Evolutionary conservation across 2,113 vertebrate genomes (phyloP), one percentile per base, ranked within the genome.

Genomic region (Eublepharis macularius): DNA sequence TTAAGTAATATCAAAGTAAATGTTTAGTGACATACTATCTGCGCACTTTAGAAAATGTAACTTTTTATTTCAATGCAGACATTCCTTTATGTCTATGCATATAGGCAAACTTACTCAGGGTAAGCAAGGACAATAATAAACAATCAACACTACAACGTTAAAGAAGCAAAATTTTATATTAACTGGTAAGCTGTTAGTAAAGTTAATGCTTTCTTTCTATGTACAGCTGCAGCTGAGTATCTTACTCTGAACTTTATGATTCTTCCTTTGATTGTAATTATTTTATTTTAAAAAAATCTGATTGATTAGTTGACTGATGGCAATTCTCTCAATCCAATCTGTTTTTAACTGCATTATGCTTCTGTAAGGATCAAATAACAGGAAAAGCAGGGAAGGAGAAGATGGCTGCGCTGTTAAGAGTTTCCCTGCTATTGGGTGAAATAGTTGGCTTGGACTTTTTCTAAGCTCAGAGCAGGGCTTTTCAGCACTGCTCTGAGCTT

Each of bases 41-140:
- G 74, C 65, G 76, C 45, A 0, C 65, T 70, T 86, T 32, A 60
- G 57, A 79, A 63, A 70, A 78, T 84, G 81, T 54, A 45, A 1
- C 51, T 76, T 76, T 88, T 80, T 26, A 49, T 39, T 74, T 89
- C 43, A 7, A 2, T 72, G 26, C 70, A 81, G 69, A 49, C 85
- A 87, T n/a, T 87, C 54, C 88, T 26, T 77, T 78, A 39, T 1
- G 11, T 9, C 32, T 83, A 26, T 69, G 5, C 70, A 13, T 47
- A 73, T 49, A 24, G 66, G 70, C 21, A 54, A 17, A 68, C 63
- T 2, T 80, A 49, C 29, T 65, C 43, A 57, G 57, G 19, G 32
- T 75, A 19, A 86, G 17, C 70, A 75, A 11, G 51, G 85, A 80
- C 70, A 19, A 3, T 77, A 85, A 68, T 26, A 14, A 88, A 78